These are phyloP conservation scores for Glaucomys volans DNA, from an alignment of 2,113 vertebrate genomes.

Conservation along the genomic window DNA sequence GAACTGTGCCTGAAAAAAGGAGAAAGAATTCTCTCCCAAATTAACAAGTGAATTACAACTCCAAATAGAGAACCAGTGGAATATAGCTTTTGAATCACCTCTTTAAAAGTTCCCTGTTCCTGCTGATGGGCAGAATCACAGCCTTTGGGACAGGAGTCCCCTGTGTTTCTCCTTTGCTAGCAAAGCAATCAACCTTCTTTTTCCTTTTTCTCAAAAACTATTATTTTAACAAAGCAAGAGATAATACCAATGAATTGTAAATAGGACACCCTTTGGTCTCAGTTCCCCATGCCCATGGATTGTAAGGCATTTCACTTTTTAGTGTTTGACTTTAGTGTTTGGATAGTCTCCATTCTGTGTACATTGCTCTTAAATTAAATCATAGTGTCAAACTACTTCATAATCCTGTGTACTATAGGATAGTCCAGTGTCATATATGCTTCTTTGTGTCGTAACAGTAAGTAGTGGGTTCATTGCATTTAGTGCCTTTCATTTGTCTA, in stretches of 20 bases:
- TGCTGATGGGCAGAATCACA: too few relatives aligned
- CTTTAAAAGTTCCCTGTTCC: too few relatives aligned
- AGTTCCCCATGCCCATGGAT: neutral
- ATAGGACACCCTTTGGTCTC: neutral
- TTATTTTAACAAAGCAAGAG: slow-evolving; percentile 7
- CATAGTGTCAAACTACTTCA: neutral
- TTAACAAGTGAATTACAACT: too few relatives aligned
- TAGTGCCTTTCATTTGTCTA: neutral
- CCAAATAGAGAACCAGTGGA: too few relatives aligned
- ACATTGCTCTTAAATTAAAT: slow-evolving; percentile 29
- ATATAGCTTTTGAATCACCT: too few relatives aligned
- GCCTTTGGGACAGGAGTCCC: too few relatives aligned
- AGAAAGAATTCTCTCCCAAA: too few relatives aligned
- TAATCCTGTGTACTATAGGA: neutral
- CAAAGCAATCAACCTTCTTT: too few relatives aligned
- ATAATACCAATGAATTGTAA: neutral
- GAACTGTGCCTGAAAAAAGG: neutral
- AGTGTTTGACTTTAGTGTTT: neutral
- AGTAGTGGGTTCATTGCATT: neutral
- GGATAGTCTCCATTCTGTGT: neutral
- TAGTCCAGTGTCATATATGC: neutral
- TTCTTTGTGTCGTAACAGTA: neutral
- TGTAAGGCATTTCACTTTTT: neutral
- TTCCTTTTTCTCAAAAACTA: too few relatives aligned
- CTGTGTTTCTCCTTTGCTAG: too few relatives aligned